phyloP scores from a whole-genome alignment of 2,797 vertebrate genomes.

The Tadarida brasiliensis region DNA sequence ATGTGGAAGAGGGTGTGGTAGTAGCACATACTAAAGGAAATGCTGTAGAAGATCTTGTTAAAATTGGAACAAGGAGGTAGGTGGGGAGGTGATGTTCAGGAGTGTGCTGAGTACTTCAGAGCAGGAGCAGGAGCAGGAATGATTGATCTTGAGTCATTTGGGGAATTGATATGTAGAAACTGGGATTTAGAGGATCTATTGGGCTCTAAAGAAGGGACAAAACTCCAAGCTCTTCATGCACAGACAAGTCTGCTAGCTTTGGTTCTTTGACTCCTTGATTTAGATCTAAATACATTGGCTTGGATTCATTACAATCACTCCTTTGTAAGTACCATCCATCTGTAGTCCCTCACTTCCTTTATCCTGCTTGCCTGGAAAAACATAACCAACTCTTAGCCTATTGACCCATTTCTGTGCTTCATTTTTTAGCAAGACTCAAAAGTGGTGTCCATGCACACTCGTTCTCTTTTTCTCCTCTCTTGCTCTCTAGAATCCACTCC shows the following conservation, averaged over 20 bases:
- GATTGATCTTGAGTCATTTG: neutral
- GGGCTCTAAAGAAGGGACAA: neutral
- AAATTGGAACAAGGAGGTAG: neutral
- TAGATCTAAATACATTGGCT: neutral
- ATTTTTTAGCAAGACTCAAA: neutral
- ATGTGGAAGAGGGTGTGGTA: neutral
- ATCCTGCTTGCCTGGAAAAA: neutral
- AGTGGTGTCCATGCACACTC: neutral
- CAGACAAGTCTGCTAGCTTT: neutral
- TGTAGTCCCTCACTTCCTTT: neutral
- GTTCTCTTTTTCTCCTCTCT: neutral
- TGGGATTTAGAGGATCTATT: neutral
- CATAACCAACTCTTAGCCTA: neutral
- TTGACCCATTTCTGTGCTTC: neutral
- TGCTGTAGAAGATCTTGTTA: neutral
- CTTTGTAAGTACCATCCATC: neutral
- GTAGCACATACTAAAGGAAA: neutral
- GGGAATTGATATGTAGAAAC: neutral
- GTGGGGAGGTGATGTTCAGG: neutral
- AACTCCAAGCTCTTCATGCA: neutral
- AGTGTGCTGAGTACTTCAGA: neutral
- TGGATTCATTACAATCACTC: neutral
- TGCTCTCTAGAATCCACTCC: neutral
- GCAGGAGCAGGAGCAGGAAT: neutral
- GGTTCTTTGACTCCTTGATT: neutral